Evolutionary conservation across 2,888 invertebrate genomes (phyloP).

Genomic region (Anarsia innoxiella): DNA sequence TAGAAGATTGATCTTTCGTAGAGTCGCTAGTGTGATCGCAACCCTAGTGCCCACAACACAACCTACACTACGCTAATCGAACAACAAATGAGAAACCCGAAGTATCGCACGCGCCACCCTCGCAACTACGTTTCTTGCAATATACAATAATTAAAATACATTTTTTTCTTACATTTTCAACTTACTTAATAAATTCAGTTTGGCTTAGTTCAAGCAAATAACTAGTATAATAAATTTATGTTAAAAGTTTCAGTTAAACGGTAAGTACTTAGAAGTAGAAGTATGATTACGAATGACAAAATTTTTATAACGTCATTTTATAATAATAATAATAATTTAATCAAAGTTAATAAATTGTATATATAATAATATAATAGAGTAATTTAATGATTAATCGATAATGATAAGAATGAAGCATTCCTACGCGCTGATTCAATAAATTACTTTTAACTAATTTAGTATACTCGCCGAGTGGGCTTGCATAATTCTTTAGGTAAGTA

Average conservation of each 20-base stretch:
- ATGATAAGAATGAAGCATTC: slow-evolving; percentile 77
- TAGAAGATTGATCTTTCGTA: too few relatives aligned
- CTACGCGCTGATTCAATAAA: slow-evolving; percentile 77
- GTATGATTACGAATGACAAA: slow-evolving; percentile 76
- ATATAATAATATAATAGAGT: slow-evolving; percentile 76
- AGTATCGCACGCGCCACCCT: slow-evolving; percentile 31
- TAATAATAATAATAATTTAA: slow-evolving; percentile 75
- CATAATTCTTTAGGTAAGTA: slow-evolving; percentile 57
- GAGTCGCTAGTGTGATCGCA: too few relatives aligned
- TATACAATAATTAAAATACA: slow-evolving; percentile 75
- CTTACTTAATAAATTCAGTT: slow-evolving; percentile 77
- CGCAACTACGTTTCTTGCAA: slow-evolving; percentile 44
- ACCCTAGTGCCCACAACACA: slow-evolving; percentile 4
- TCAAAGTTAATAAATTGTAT: slow-evolving; percentile 76
- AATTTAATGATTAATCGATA: slow-evolving; percentile 76
- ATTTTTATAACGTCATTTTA: slow-evolving; percentile 74
- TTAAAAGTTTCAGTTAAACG: slow-evolving; percentile 73
- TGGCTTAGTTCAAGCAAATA: slow-evolving; percentile 76
- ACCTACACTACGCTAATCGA: slow-evolving; percentile 19
- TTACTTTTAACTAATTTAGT: slow-evolving; percentile 80
- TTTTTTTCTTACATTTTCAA: slow-evolving; percentile 71
- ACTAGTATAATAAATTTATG: slow-evolving; percentile 75
- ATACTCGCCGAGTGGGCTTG: slow-evolving; percentile 73
- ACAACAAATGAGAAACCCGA: slow-evolving; percentile 27
- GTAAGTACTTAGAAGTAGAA: slow-evolving; percentile 74